phyloP scores from a whole-genome alignment of 2,888 invertebrate species.

The Erpobdella octoculata region DNA sequence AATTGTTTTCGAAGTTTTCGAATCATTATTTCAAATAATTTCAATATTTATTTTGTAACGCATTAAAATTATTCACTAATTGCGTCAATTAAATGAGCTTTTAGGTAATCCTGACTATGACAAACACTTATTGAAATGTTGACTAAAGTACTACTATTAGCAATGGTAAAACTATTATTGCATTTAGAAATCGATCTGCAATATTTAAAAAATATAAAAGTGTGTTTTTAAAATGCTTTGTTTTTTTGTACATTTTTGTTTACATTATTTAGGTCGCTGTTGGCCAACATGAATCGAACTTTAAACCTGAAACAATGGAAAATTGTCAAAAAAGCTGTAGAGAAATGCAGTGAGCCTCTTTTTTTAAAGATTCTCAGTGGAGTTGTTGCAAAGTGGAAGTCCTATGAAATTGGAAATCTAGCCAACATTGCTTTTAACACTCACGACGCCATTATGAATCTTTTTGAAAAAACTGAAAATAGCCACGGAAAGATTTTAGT shows the following conservation, averaged over 20 bases:
- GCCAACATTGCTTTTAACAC: slow-evolving; percentile 86
- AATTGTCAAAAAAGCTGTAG: slow-evolving; percentile 82
- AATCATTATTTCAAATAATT: too few relatives aligned
- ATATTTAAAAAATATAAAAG: too few relatives aligned
- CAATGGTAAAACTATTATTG: too few relatives aligned
- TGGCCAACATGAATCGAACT: slow-evolving; percentile 63
- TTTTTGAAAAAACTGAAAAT: slow-evolving; percentile 88
- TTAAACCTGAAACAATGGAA: slow-evolving; percentile 88
- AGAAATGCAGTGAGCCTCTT: slow-evolving; percentile 84
- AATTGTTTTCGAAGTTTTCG: too few relatives aligned
- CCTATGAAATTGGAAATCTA: slow-evolving; percentile 85
- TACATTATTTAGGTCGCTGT: slow-evolving; percentile 68
- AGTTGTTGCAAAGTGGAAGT: slow-evolving; percentile 91
- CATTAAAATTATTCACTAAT: too few relatives aligned
- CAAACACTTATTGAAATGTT: background rate
- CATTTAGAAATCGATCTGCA: too few relatives aligned
- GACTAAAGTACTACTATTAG: too few relatives aligned
- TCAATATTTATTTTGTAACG: too few relatives aligned
- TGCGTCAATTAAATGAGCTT: background rate
- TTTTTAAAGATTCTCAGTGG: slow-evolving; percentile 95
- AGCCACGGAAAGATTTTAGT: slow-evolving; percentile 58
- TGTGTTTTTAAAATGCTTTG: too few relatives aligned
- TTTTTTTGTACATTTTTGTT: too few relatives aligned
- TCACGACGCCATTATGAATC: slow-evolving; percentile 93
- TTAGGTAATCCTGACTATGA: background rate